Evolutionary conservation across 2,888 invertebrate genomes (phyloP), one percentile per base, ranked within the genome.

Genomic region (Aleiodes testaceus): DNA sequence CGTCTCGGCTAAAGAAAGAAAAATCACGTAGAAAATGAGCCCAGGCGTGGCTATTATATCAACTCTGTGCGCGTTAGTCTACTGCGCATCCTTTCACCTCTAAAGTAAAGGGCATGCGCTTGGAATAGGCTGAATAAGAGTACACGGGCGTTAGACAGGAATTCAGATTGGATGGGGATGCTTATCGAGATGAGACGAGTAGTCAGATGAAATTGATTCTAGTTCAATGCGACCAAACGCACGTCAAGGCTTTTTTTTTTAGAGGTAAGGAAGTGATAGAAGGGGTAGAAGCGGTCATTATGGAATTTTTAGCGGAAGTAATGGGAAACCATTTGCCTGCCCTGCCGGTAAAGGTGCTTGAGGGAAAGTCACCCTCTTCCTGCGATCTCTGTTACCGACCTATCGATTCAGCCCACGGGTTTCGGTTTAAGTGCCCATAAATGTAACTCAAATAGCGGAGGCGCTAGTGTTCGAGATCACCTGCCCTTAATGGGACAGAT

Each of bases 1-100:
- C 81, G 86, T 87, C 87, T 83, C 81, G 79, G 86, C 87, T 87
- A 87, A 80, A 84, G 74, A 26, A 50, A 30, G 14, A 14, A 61
- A 42, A 26, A 26, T 26, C 18, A 61, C 22, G 66, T 36, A 72
- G 75, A 75, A 81, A 80, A 77, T 3, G 26, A 77, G 80, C 77
- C 80, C 81, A 80, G 82, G 81, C 80, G 84, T 82, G 81, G 79
- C 77, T 66, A 69, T 45, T 12, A 36, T 49, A 26, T 64, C 74
- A 72, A 64, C 72, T 53, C 55, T 74, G 64, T 44, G 36, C 63
- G 53, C 63, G 45, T n/a, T 47, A 45, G 26, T 64, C 73, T 69
- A 71, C 61, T 67, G 73, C 75, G 70, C 74, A 74, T 70, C 72
- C 68, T 73, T 74, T 68, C 55, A 6, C 45, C 70, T 44, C 63